These are phyloP conservation scores for Mythimna pallens DNA, from an alignment of 2,888 invertebrate genomes.

Conservation along the genomic window DNA sequence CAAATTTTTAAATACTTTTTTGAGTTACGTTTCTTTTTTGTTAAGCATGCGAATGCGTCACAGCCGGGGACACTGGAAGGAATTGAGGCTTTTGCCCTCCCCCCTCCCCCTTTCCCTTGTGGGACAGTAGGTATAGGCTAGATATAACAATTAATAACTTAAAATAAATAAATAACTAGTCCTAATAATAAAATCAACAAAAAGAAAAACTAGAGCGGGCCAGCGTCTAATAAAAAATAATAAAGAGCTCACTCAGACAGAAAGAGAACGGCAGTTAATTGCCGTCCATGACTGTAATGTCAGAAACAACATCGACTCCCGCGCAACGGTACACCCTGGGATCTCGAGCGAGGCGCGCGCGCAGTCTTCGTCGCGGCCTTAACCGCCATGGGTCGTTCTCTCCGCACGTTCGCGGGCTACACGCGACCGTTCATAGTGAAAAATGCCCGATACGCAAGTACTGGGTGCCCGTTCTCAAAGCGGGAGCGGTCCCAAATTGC, in stretches of 20 bases:
- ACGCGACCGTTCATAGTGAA: constrained; percentile 74
- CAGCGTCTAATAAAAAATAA: not conserved
- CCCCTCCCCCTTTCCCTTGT: too few species aligned
- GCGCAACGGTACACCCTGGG: constrained; percentile 75
- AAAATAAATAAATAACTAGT: too few species aligned
- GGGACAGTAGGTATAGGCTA: too few species aligned
- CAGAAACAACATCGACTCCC: constrained; percentile 62
- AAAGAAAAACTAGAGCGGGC: not conserved
- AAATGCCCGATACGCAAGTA: constrained; percentile 75
- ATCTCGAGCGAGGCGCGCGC: constrained; percentile 64
- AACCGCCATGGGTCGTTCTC: constrained; percentile 86
- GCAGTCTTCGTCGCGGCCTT: constrained; percentile 81
- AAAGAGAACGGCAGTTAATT: constrained; percentile 74
- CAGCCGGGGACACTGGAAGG: too few species aligned
- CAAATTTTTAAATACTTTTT: too few species aligned
- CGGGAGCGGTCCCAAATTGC: constrained; percentile 86
- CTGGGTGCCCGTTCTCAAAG: constrained; percentile 85
- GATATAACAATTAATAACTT: too few species aligned
- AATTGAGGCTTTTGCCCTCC: too few species aligned
- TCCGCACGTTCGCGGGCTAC: constrained; percentile 77
- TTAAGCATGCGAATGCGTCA: too few species aligned
- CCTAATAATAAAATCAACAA: too few species aligned
- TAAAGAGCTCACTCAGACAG: constrained; percentile 32
- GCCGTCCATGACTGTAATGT: constrained; percentile 72
- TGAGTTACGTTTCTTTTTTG: too few species aligned